A percentile compares a stretch with the other conserved stretches of the same genome.
Conservation (phyloP, 53 echinoderm and acorn worm genomes). For the Henricia sp. region DNA sequence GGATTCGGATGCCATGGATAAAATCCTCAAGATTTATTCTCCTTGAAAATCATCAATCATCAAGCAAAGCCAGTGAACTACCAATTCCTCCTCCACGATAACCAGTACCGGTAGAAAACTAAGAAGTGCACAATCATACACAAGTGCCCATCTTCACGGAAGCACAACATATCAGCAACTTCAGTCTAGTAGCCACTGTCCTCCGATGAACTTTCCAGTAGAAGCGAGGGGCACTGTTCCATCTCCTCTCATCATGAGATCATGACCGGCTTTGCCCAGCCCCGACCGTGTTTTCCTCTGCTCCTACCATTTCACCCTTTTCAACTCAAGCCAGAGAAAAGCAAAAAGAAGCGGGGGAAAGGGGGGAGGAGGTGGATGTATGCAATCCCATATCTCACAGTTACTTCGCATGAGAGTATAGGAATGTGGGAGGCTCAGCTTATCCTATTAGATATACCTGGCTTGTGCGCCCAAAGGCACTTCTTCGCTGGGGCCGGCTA, state of each 20-base stretch:
- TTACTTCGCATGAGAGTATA: conserved; percentile 7
- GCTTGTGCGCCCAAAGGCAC: conserved; percentile 39
- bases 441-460: conserved; percentile 61
- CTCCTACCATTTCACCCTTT: too few species aligned
- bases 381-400: too few species aligned
- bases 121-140: neutral
- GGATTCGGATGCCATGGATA: neutral
- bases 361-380: too few species aligned
- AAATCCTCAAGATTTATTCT: neutral
- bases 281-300: conserved; percentile 42
- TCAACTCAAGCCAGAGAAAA: neutral
- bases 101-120: neutral
- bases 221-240: neutral
- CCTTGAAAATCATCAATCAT: neutral
- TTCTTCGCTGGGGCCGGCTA: neutral
- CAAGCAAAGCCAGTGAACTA: neutral
- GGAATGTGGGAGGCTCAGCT: conserved; percentile 37
- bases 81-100: neutral
- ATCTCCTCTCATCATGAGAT: conserved; percentile 49
- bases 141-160: neutral
- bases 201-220: conserved; percentile 46
- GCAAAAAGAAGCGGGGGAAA: neutral
- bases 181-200: neutral
- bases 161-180: neutral
- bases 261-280: neutral